Evolutionary conservation across 2,113 vertebrate genomes (phyloP), one percentile per base, ranked within the genome.

Genomic region (Paradoxurus hermaphroditus): DNA sequence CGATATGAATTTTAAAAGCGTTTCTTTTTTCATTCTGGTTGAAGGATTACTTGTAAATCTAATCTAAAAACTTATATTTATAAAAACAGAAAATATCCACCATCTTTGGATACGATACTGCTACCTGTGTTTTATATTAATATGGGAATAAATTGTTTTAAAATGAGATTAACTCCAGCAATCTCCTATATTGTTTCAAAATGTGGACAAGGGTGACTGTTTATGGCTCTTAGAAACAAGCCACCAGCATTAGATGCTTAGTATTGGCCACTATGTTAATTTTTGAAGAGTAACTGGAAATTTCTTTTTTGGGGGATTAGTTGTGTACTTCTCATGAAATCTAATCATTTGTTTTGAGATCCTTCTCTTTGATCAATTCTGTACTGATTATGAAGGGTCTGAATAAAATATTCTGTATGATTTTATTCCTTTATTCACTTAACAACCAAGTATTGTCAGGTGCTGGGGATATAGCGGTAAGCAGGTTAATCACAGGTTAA

Each of bases 261-360:
- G 70, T 34, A 78, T 34, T 21, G 23, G 1, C 14, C 3, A 82
- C n/a, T 1, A 13, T 78, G 44, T 51, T 94, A 34, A 78, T n/a
- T 67, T 94, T 93, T 86, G 31, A 83, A 89, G 44, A 90, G 90
- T 2, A 72, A 11, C 0, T 82, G 46, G 23, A 29, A 68, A 84
- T 82, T 39, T 56, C 19, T 84, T 88, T 46, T 34, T 87, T 72
- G 59, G 14, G 72, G 11, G 1, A 59, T 84, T 89, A 46, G 13
- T 91, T 89, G 65, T 92, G 31, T 95, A n/a, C 62, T 96, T 92
- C 18, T 94, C 34, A 39, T 87, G 77, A 88, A 85, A 81, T 89
- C 0, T 25, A 8, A 75, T 5, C 68, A 51, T 86, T 92, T 93
- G 72, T 67, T 63, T 93, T 81, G 79, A 95, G 34, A 79, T 67